Conservation (phyloP, 92 coral and sea anemone genomes). For the Zoanthus gigantus region DNA sequence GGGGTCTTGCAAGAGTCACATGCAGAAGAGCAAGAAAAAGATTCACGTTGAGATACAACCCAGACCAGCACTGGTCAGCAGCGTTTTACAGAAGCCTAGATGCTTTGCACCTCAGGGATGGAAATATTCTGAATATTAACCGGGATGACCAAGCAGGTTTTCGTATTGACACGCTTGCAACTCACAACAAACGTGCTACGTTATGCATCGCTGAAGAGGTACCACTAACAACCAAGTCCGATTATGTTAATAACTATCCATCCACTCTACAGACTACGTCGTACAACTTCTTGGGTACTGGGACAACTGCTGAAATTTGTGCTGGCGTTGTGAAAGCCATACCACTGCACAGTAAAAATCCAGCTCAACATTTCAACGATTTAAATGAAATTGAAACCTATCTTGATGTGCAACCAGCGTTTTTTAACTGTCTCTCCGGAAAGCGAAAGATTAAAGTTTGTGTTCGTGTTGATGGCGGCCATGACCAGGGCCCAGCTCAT, state of each 20-base stretch:
- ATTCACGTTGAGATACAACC: conserved; percentile 61
- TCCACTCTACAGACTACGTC: conserved; percentile 77
- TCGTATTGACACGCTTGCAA: conserved; percentile 69
- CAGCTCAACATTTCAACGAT: conserved; percentile 74
- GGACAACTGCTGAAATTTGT: conserved; percentile 73
- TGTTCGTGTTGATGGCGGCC: conserved; percentile 68
- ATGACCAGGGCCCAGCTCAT: conserved; percentile 75
- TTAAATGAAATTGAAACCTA: conserved; percentile 46
- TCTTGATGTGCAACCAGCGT: conserved; percentile 54
- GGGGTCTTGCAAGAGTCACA: conserved; percentile 64
- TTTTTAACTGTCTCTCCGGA: conserved; percentile 56
- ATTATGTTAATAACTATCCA: conserved; percentile 72
- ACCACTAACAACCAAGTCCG: conserved; percentile 67
- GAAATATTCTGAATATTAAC: conserved; percentile 69
- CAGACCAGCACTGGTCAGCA: conserved; percentile 66
- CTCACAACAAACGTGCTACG: conserved; percentile 68
- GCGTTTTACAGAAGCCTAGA: conserved; percentile 62
- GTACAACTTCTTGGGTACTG: conserved; percentile 70
- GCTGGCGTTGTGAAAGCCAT: conserved; percentile 74
- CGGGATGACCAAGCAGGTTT: conserved; percentile 90
- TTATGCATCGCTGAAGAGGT: conserved; percentile 66
- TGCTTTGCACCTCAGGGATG: conserved; percentile 66
- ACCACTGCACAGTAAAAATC: conserved; percentile 51
- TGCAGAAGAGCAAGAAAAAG: conserved; percentile 66
- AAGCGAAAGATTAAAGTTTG: conserved; percentile 64